These are phyloP conservation scores for Nemoura dubitans DNA, from an alignment of 2,888 invertebrate genomes.

Conservation along the genomic window DNA sequence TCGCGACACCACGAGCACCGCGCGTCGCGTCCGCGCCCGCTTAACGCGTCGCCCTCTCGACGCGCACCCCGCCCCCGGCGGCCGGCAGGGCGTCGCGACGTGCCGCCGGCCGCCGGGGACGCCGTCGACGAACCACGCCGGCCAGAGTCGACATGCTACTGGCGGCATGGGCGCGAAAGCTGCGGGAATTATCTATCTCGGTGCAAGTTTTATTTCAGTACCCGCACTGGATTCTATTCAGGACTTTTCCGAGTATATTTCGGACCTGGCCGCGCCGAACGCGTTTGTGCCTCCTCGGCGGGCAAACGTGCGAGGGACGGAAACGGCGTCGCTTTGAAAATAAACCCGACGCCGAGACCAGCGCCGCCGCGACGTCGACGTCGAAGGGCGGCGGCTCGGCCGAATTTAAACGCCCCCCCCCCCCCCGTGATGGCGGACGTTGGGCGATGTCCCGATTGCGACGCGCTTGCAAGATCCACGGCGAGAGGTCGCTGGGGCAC, in stretches of 20 bases:
- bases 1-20: neutral
- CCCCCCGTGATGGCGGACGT: neutral
- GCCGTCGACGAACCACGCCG: slow-evolving; percentile 57
- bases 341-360: neutral
- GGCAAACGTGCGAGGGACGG: slow-evolving; percentile 18
- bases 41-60: slow-evolving; percentile 51
- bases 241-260: slow-evolving; percentile 48
- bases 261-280: slow-evolving; percentile 44
- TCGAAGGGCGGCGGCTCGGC: neutral
- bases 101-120: slow-evolving; percentile 53
- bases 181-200: slow-evolving; percentile 37
- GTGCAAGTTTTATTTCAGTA: slow-evolving; percentile 48
- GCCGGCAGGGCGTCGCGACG: slow-evolving; percentile 57
- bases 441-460: too few relatives aligned
- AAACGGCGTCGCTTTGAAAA: slow-evolving; percentile 26
- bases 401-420: neutral
- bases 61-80: slow-evolving; percentile 52
- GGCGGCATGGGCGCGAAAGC: slow-evolving; percentile 30
- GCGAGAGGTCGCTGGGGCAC: too few relatives aligned
- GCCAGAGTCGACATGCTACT: slow-evolving; percentile 35
- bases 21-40: slow-evolving; percentile 20
- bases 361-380: slow-evolving; percentile 17
- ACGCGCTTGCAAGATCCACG: neutral
- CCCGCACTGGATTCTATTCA: slow-evolving; percentile 45
- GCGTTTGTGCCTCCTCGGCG: slow-evolving; percentile 8